Evolutionary conservation across 1,140 invertebrate genomes (phyloP).

Genomic region (Nephila pilipes): DNA sequence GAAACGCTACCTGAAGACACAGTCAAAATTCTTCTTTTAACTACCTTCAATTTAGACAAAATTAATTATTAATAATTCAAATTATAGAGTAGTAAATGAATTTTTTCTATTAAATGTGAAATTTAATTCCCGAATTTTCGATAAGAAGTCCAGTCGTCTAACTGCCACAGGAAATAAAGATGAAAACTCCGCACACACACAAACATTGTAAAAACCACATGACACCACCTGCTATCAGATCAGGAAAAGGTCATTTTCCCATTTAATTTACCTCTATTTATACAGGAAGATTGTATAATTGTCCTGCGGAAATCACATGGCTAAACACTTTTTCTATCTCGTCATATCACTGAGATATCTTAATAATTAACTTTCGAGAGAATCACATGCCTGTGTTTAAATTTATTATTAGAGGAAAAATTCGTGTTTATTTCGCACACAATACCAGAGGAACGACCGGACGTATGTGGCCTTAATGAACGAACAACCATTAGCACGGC

Average conservation of each 20-base stretch:
- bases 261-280: neutral
- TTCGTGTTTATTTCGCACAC: neutral
- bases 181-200: neutral
- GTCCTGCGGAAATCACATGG: neutral
- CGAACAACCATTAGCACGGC: too few species aligned
- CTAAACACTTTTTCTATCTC: neutral
- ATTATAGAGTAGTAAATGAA: too few species aligned
- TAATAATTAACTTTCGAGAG: constrained; percentile 8
- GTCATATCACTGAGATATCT: neutral
- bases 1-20: too few species aligned
- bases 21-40: too few species aligned
- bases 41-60: too few species aligned
- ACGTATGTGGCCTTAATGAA: neutral
- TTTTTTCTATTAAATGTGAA: too few species aligned
- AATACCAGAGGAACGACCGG: neutral
- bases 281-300: constrained; percentile 20
- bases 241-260: neutral
- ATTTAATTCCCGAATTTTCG: too few species aligned
- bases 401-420: constrained; percentile 34
- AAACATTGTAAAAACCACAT: constrained; percentile 22
- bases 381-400: constrained; percentile 15
- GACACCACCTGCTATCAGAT: neutral
- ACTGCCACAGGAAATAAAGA: neutral
- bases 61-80: too few species aligned
- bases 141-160: too few species aligned